Conservation (phyloP, 2,797 vertebrate genomes). For the Naso thynnoides region DNA sequence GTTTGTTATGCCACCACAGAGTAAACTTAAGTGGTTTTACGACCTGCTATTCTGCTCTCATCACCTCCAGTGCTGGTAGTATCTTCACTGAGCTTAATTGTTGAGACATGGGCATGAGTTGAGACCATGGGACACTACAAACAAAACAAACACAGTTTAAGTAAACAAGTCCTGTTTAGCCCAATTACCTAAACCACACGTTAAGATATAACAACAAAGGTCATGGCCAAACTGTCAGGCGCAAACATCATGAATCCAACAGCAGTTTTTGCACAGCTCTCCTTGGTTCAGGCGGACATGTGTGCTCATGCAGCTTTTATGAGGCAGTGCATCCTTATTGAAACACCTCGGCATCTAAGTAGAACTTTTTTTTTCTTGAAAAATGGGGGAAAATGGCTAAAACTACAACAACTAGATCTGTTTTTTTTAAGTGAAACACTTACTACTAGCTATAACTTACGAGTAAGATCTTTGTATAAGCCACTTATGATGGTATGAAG, state of each 20-base stretch:
- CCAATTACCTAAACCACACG: slow-evolving; percentile 22
- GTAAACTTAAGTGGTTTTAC: background rate
- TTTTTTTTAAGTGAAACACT: no score
- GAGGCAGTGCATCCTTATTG: background rate
- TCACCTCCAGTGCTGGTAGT: background rate
- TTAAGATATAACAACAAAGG: slow-evolving; percentile 15
- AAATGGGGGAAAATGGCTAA: background rate
- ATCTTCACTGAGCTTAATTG: slow-evolving; percentile 12
- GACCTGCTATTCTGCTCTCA: background rate
- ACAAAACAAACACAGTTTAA: background rate
- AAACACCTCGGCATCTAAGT: background rate
- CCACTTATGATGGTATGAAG: background rate
- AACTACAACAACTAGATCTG: background rate
- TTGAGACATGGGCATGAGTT: background rate
- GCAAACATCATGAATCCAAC: slow-evolving; percentile 1
- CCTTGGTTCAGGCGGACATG: background rate
- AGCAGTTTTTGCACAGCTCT: background rate
- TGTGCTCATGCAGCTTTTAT: slow-evolving; percentile 13
- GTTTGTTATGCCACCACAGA: background rate
- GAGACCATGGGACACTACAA: background rate
- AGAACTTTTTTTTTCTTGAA: background rate
- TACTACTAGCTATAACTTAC: background rate
- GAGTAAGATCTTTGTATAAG: no score
- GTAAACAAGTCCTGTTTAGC: slow-evolving; percentile 12
- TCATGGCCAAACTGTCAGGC: background rate